These are phyloP conservation scores for Brachionus manjavacas DNA, from an alignment of 1,140 invertebrate genomes.

Conservation along the genomic window DNA sequence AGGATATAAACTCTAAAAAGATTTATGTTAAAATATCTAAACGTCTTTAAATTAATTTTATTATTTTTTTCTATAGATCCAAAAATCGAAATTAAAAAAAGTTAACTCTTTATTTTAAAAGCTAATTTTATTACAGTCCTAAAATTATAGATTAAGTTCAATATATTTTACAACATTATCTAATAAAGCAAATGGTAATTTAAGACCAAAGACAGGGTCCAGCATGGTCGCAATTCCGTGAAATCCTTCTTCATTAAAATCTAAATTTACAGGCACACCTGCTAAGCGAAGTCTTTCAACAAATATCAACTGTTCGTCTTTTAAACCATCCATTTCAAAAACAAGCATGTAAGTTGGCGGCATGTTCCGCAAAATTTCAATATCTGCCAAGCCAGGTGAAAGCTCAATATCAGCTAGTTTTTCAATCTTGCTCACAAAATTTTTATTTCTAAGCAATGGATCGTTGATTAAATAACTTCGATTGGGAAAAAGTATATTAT, in stretches of 20 bases:
- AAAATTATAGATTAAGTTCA: not conserved
- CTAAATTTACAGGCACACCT: conserved; percentile 34
- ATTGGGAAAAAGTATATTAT: not conserved
- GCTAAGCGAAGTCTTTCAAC: not conserved
- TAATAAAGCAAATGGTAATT: not conserved
- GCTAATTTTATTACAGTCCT: not conserved
- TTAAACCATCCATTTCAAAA: conserved; percentile 27
- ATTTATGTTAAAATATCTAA: too few species aligned
- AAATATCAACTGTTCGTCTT: conserved; percentile 29
- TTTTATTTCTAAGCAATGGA: not conserved
- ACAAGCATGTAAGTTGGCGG: conserved; percentile 17
- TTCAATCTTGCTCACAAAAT: not conserved
- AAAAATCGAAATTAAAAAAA: not conserved
- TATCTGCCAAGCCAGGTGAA: conserved; percentile 21
- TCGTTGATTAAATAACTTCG: not conserved
- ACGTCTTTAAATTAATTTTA: too few species aligned
- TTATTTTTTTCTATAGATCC: too few species aligned
- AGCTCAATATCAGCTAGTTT: not conserved
- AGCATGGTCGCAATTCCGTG: conserved; percentile 31
- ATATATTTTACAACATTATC: conserved; percentile 27
- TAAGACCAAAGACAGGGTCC: not conserved
- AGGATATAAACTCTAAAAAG: too few species aligned
- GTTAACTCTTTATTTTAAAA: not conserved
- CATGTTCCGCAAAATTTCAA: not conserved
- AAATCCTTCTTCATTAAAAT: conserved; percentile 39